Conservation (phyloP, 2,888 invertebrate genomes). For the Petrophora chlorosata region DNA sequence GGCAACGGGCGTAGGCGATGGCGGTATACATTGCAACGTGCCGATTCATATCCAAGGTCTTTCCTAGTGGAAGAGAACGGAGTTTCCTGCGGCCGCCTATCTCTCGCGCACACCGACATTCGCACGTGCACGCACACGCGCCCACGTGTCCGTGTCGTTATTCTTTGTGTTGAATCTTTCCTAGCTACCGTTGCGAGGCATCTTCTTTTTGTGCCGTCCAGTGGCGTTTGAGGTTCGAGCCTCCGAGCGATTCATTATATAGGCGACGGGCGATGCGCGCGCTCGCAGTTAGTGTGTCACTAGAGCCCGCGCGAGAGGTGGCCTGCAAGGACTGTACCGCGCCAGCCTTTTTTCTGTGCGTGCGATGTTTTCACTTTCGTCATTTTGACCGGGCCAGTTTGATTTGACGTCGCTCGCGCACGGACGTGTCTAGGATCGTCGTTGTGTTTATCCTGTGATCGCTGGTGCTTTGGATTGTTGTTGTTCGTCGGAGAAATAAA, state of each 20-base stretch:
- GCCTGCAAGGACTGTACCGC: slow-evolving; percentile 80
- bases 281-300: slow-evolving; percentile 81
- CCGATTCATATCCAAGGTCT: slow-evolving; percentile 83
- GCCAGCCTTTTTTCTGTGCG: slow-evolving; percentile 82
- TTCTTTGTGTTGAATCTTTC: slow-evolving; percentile 80
- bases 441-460: slow-evolving; percentile 79
- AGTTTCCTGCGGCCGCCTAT: slow-evolving; percentile 84
- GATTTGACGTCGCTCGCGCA: slow-evolving; percentile 81
- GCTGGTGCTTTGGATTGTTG: slow-evolving; percentile 77
- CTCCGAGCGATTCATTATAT: slow-evolving; percentile 79
- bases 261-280: slow-evolving; percentile 79
- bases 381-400: slow-evolving; percentile 83
- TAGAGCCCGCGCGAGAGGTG: slow-evolving; percentile 80
- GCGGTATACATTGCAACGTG: slow-evolving; percentile 82
- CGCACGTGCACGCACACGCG: slow-evolving; percentile 77
- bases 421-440: slow-evolving; percentile 79
- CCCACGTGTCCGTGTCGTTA: slow-evolving; percentile 77
- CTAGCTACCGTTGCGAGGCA: slow-evolving; percentile 78
- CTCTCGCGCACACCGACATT: slow-evolving; percentile 76
- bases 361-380: slow-evolving; percentile 84
- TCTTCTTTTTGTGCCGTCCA: slow-evolving; percentile 80
- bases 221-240: slow-evolving; percentile 73
- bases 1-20: slow-evolving; percentile 80
- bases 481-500: slow-evolving; percentile 56
- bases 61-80: slow-evolving; percentile 85